Base-by-base conservation (phyloP, 1,140 invertebrate genomes). In the Helicoverpa zea region DNA sequence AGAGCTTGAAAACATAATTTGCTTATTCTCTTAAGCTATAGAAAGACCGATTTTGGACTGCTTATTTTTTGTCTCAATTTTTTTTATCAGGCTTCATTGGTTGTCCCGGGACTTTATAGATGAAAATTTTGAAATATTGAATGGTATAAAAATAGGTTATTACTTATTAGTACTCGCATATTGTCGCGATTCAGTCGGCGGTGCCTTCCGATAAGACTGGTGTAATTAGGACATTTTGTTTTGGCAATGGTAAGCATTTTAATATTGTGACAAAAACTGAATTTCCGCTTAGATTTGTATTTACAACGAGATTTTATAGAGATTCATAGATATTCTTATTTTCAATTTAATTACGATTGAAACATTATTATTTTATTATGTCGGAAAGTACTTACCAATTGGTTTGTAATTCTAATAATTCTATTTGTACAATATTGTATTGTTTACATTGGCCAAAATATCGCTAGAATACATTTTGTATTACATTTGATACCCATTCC, bases 161-260 rank as follows among this genome's bases (percentile, higher is more conserved):
- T 30, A 29, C 10, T 29, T 35, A 23, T 4, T 30, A 29, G 54
- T 61, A 14, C 29, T 61, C 29, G 29, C 87, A 90, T 79, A 84
- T 86, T 84, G 29, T 56, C 78, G 52, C 68, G 23, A 29, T 30
- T 29, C 10, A 35, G 56, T 54, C 49, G 59, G 73, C 63, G 52
- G 76, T 82, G 76, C 70, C 76, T 82, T 82, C 16, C 9, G 64
- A 18, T 30, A 76, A 70, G 78, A 80, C 78, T 80, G 78, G 47
- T 10, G 35, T 43, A 43, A 43, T 72, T n/a, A 54, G 54, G 49
- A 30, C 11, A 7, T 23, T 70, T 29, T 54, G 5, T 68, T 68
- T 13, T 70, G 56, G 13, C 35, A 43, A 64, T 43, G 3, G 3
- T 35, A 64, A 64, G 29, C 29, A 43, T 43, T n/a, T 9, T 64